These are phyloP conservation scores for Dipodomys spectabilis DNA, from an alignment of 2,113 vertebrate genomes.

Conservation along the genomic window DNA sequence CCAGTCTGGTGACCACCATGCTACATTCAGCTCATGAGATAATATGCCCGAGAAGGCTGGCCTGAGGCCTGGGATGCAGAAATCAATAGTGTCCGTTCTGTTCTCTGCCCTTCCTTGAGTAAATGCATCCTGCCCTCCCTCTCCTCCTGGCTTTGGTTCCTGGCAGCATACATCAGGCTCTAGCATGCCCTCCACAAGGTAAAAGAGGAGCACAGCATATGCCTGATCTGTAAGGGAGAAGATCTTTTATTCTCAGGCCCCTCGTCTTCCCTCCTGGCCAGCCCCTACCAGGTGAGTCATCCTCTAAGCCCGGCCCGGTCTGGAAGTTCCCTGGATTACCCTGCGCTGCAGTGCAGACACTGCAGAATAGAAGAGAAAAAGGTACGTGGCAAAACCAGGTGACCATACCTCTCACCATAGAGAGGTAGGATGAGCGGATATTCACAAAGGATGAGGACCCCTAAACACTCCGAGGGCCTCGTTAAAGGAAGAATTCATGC, in stretches of 20 bases:
- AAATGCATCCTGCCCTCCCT: neutral
- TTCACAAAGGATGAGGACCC: neutral
- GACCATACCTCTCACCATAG: too few relatives aligned
- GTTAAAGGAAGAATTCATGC: rapidly evolving
- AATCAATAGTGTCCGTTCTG: neutral
- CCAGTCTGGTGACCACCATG: rapidly evolving
- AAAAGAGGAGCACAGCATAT: neutral
- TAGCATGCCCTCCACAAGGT: neutral
- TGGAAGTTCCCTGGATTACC: rapidly evolving
- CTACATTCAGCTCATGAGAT: neutral
- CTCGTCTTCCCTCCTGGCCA: neutral
- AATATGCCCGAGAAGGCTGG: rapidly evolving
- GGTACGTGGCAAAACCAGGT: neutral
- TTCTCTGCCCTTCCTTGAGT: neutral
- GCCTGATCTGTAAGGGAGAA: too few relatives aligned
- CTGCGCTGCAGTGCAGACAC: rapidly evolving
- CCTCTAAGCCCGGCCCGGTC: too few relatives aligned
- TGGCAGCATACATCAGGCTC: neutral
- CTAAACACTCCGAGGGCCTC: neutral
- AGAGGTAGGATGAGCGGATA: neutral
- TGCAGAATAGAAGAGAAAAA: too few relatives aligned
- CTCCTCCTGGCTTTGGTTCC: neutral
- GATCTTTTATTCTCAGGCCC: neutral
- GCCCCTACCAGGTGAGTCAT: neutral
- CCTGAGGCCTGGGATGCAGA: neutral